phyloP scores from a whole-genome alignment of 2,888 invertebrate genomes.

The Amorpha juglandis region DNA sequence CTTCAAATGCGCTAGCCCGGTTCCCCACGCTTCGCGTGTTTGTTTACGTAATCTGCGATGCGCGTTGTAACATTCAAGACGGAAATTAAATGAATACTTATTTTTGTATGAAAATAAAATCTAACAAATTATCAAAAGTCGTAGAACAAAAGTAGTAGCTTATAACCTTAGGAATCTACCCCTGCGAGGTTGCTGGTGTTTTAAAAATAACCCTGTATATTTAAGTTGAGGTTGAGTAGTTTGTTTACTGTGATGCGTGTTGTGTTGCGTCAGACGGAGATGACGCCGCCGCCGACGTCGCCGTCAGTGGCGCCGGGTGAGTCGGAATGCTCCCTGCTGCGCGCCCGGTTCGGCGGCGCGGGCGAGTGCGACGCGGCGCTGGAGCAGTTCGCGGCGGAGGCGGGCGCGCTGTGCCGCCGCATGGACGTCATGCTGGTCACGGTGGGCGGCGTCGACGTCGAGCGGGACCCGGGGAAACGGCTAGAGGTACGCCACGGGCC shows the following conservation, averaged over 20 bases:
- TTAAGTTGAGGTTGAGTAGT: too few relatives aligned
- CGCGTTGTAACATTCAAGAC: too few relatives aligned
- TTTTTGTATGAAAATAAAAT: too few relatives aligned
- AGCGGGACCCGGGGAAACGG: conserved; percentile 85
- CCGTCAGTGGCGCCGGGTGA: conserved; percentile 27
- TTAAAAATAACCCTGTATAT: too few relatives aligned
- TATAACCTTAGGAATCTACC: too few relatives aligned
- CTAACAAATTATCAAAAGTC: too few relatives aligned
- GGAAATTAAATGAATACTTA: too few relatives aligned
- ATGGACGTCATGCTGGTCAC: conserved; percentile 85
- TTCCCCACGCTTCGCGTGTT: too few relatives aligned
- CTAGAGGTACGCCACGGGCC: conserved; percentile 76
- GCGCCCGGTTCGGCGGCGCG: conserved; percentile 41
- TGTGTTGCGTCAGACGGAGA: conserved; percentile 24
- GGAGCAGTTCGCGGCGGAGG: conserved; percentile 49
- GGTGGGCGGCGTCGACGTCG: conserved; percentile 82
- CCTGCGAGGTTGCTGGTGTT: too few relatives aligned
- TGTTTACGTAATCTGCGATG: too few relatives aligned
- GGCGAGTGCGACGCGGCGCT: conserved; percentile 47
- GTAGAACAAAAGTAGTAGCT: too few relatives aligned
- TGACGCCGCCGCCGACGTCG: conserved; percentile 15
- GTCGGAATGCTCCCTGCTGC: conserved; percentile 33
- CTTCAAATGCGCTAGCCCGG: too few relatives aligned
- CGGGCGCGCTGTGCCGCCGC: conserved; percentile 69
- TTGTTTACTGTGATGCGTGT: neutral